Base-by-base conservation (phyloP, 2,888 invertebrate genomes). In the Zygogramma bicolorata region DNA sequence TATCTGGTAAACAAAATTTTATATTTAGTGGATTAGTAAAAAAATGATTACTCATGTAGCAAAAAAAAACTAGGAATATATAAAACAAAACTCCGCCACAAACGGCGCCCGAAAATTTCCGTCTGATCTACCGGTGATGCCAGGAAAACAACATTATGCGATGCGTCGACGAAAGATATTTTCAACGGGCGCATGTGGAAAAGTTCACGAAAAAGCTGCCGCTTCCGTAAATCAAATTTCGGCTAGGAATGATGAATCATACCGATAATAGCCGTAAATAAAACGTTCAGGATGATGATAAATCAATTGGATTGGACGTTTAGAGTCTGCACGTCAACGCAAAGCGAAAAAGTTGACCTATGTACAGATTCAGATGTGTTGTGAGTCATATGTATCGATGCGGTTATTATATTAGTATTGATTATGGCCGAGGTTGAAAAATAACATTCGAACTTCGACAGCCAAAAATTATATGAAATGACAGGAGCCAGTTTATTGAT, bases 261-360 rank as follows among this genome's bases (percentile, higher is more conserved):
- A 18, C 46, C 46, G 46, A 46, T 46, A 46, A 46, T 18, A 20
- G 46, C 46, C 20, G 10, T 18, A 20, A 46, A 46, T 46, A 46
- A 20, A 18, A 20, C 46, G 18, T 10, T 46, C 20, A 7, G 20
- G 8, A 61, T 10, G 61, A 34, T 15, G 20, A 58, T 57, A 66
- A 57, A 58, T 66, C 58, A 59, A 59, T 22, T 65, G 53, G 31
- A 66, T 58, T 66, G 38, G 38, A 66, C 34, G 57, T 66, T 57
- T 34, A 66, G 38, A 31, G 57, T 58, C 22, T 34, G 46, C 46
- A 46, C 46, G 46, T 46, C 46, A 46, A 46, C 46, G 46, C 10
- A 8, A 20, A 46, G 3, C 46, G 20, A 18, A 46, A 46, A 46
- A 46, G 8, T 46, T 46, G 18, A 20, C 18, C 46, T 46, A 46